These are phyloP conservation scores for Dicaeum eximium DNA, from an alignment of 2,113 vertebrate species.

Conservation along the genomic window DNA sequence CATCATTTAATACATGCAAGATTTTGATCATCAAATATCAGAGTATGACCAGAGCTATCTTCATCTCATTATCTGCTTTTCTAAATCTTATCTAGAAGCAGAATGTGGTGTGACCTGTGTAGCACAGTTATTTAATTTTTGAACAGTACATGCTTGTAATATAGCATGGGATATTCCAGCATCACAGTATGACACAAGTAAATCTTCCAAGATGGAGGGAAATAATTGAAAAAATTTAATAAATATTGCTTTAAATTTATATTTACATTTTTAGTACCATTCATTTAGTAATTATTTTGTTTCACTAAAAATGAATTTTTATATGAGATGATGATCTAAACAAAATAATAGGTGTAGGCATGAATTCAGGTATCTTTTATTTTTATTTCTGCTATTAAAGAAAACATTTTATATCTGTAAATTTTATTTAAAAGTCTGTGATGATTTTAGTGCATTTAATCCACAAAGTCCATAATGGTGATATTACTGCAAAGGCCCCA, in stretches of 20 bases:
- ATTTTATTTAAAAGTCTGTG: background rate
- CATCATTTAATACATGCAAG: background rate
- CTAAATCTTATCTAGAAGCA: background rate
- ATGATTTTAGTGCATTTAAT: background rate
- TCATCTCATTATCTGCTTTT: background rate
- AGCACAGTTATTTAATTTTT: background rate
- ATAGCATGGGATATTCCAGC: constrained; percentile 2
- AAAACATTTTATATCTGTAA: background rate
- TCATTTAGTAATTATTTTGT: background rate
- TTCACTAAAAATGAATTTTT: background rate
- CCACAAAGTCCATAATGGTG: background rate
- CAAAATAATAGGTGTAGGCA: background rate
- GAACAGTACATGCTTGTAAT: background rate
- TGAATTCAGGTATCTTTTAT: background rate
- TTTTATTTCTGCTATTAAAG: background rate
- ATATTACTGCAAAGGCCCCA: background rate
- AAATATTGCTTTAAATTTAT: background rate
- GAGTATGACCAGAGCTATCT: background rate
- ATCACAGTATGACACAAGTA: constrained; percentile 10
- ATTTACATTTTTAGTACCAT: background rate
- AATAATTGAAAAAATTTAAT: background rate
- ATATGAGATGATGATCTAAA: background rate
- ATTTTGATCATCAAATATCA: constrained; percentile 10
- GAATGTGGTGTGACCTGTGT: background rate
- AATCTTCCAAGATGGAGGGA: constrained; percentile 10